Base-by-base conservation (phyloP, 1,140 invertebrate species). In the Aporrectodea caliginosa region DNA sequence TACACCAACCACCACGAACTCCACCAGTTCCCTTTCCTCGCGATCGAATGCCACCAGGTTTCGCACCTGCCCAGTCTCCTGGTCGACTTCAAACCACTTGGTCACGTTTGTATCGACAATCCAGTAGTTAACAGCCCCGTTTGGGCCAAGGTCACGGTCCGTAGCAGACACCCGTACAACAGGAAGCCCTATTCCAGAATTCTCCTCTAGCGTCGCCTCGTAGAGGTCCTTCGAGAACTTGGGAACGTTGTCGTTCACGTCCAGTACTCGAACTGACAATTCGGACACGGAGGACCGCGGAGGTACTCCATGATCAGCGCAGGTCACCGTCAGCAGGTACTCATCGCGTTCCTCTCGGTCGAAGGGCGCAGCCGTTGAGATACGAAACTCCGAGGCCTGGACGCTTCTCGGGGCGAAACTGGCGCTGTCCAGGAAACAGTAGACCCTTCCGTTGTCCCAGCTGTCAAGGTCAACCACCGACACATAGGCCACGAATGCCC, bases 181-280 rank as follows among this genome's bases (percentile, higher is more conserved):
- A 1, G 92, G 91, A 0, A 93, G 92, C 0, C 95, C 95, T 0
- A 92, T 90, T 0, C 94, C 92, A 86, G 84, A 71, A 86, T 98
- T 98, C 88, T 98, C 96, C 77, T 94, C 92, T 0, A 91, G 33
- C 32, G 69, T 34, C 16, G 71, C 70, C 29, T 74, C 35, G 70
- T 81, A 81, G 16, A 31, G n/a, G 2, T 35, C 27, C 16, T 78
- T 35, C 1, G 31, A 27, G 35, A 81, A 81, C 14, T 69, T 73
- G 2, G 80, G 80, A 22, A 29, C 43, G 35, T 81, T 70, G 71
- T 81, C 80, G 72, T 81, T 81, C 16, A 33, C 73, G 69, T 81
- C 80, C 34, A 78, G 32, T 16, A 81, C 69, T 27, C 35, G 34
- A 22, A 81, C 74, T 1, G 27, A 33, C n/a, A 81, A 27, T 35